Conservation (phyloP, 2,113 vertebrate genomes). For the Mola mola region DNA sequence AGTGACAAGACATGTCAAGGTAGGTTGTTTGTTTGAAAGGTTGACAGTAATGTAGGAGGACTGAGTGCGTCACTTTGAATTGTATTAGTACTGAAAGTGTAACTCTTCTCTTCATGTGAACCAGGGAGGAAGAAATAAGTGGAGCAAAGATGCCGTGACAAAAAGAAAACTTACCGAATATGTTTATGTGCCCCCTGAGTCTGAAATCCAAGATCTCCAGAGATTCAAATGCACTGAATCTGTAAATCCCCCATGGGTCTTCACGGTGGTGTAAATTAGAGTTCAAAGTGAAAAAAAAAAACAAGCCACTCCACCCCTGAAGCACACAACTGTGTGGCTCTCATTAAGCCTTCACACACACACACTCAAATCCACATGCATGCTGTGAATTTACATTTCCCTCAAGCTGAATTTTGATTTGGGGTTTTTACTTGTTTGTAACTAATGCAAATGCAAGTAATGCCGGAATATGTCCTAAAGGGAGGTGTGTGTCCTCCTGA, state of each 20-base stretch:
- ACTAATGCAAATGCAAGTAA: constrained; percentile 20
- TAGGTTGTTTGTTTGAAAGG: too few relatives aligned
- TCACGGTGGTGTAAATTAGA: constrained; percentile 60
- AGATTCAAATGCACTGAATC: constrained; percentile 43
- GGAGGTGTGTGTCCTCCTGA: constrained; percentile 35
- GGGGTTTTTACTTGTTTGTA: constrained; percentile 27
- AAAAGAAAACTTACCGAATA: constrained; percentile 19
- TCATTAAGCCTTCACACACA: constrained; percentile 56
- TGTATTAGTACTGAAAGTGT: too few relatives aligned
- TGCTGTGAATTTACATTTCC: constrained; percentile 52
- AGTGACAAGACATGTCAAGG: too few relatives aligned
- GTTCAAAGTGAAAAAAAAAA: constrained; percentile 63
- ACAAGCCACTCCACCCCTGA: constrained; percentile 29
- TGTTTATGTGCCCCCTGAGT: constrained; percentile 64
- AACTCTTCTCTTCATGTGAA: constrained; percentile 22
- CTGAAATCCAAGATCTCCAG: constrained; percentile 45
- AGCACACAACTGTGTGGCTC: constrained; percentile 47
- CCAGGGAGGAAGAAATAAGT: constrained; percentile 13
- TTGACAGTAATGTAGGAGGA: too few relatives aligned
- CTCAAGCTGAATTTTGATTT: constrained; percentile 41
- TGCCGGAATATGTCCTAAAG: constrained; percentile 36
- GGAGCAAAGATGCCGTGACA: constrained; percentile 4
- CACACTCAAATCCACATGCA: constrained; percentile 13
- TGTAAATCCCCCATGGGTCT: constrained; percentile 56
- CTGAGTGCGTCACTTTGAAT: too few relatives aligned